Evolutionary conservation across 1,140 invertebrate genomes (phyloP), one percentile per base, ranked within the genome.

Genomic region (Antheraea pernyi): DNA sequence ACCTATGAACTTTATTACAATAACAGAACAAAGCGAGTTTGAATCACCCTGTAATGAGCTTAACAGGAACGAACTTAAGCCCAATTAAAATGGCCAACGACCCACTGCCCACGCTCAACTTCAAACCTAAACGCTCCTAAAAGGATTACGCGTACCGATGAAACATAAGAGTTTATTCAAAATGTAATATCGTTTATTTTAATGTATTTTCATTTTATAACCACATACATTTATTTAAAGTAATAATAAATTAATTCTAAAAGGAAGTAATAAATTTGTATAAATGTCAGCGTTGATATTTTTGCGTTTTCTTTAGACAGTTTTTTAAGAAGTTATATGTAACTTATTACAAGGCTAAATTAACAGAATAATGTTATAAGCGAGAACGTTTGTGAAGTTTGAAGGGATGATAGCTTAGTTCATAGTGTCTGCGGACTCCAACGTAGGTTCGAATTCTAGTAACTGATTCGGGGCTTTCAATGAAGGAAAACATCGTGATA

Each of bases 1-100:
- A 53, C 46, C 46, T 53, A 53, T n/a, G 46, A 53, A 53, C 46
- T 53, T 53, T 53, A 53, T 53, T 53, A 53, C 46, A 53, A 53
- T 53, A 53, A 53, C 46, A 53, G 46, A 53, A 53, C 46, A 53
- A 53, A 53, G 46, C 13, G 46, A 53, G 46, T 53, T 53, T 53
- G 46, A 53, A 53, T 53, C 46, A 53, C 16, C 46, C 46, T 53
- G 13, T 53, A 53, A 53, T 53, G 46, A 53, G 46, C 16, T 53
- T 53, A 53, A 53, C 46, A 53, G 46, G 46, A 53, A 13, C 46
- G 46, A 53, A 53, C 46, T 53, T 53, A 53, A 53, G 46, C 46
- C 46, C 46, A 53, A 53, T 53, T 53, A 53, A 53, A 53, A 53
- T 53, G 46, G 46, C 10, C 46, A 53, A 53, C 13, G 46, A 53